Conservation (phyloP, 2,888 invertebrate genomes). For the Nephrotoma appendiculata region DNA sequence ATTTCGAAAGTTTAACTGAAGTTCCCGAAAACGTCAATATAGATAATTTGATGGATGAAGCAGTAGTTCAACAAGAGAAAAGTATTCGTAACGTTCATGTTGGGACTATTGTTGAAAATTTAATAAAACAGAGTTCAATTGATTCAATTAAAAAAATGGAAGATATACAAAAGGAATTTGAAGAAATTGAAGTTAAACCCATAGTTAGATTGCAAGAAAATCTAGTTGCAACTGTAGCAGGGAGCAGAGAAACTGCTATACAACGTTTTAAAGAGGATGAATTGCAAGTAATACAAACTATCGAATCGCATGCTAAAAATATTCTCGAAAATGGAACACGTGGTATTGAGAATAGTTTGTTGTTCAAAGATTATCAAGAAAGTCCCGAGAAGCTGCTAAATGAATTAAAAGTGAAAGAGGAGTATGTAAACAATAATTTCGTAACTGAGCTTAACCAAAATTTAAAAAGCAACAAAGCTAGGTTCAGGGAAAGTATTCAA, state of each 20-base stretch:
- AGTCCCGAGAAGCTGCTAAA: constrained; percentile 8
- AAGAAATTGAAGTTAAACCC: neutral
- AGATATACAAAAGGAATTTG: neutral
- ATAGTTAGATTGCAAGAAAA: neutral
- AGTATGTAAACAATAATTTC: neutral
- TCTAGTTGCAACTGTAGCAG: neutral
- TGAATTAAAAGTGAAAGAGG: neutral
- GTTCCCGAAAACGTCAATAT: neutral
- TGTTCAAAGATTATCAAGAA: constrained; percentile 6
- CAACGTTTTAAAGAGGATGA: neutral
- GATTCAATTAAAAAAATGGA: neutral
- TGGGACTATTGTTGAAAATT: neutral
- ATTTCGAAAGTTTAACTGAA: neutral
- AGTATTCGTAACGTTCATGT: neutral
- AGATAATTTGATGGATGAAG: constrained; percentile 5
- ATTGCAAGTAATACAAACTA: neutral
- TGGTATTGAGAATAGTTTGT: neutral
- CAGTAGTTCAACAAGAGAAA: neutral
- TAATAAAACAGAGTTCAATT: neutral
- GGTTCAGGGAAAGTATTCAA: neutral
- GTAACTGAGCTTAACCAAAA: neutral
- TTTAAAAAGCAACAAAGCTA: neutral
- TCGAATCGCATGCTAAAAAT: neutral
- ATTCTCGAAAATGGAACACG: neutral
- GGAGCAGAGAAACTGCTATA: neutral